Percentiles rank a stretch among this genome's conserved stretches.
Conservation (phyloP, 92 coral and sea anemone genomes). For the Chrysogorgia sp. region DNA sequence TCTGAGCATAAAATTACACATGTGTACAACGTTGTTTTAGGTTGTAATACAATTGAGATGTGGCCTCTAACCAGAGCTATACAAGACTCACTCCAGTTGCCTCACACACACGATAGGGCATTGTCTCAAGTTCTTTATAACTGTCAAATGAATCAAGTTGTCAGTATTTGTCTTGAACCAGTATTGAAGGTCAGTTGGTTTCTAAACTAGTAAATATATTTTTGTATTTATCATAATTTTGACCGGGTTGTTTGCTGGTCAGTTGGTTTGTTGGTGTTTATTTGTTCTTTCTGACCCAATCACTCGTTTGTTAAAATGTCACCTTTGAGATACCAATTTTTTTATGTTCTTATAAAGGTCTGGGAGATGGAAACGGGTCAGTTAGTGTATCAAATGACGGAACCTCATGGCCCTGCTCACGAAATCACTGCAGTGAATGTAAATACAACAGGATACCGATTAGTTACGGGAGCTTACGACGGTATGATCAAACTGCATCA, state of each 20-base stretch:
- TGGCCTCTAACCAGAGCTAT: conserved; percentile 99
- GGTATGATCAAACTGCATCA: conserved; percentile 50
- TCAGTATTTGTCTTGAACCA: conserved; percentile 83
- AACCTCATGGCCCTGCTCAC: conserved; percentile 84
- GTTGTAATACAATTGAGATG: conserved; percentile 95
- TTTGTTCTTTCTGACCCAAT: not conserved
- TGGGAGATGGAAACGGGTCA: conserved; percentile 99
- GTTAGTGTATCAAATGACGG: conserved; percentile 81
- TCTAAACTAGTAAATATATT: not conserved
- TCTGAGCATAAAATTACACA: not conserved
- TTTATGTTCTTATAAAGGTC: conserved; percentile 58
- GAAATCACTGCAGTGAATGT: conserved; percentile 90
- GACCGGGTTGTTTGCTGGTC: not conserved
- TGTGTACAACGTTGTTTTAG: conserved; percentile 32
- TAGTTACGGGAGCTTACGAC: conserved; percentile 94
- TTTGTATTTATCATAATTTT: not conserved
- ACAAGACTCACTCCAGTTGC: conserved; percentile 94
- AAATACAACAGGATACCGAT: conserved; percentile 86
- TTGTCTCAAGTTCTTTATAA: conserved; percentile 86
- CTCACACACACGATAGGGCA: conserved; percentile 97
- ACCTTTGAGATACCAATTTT: not conserved
- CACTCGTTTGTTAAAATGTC: not conserved
- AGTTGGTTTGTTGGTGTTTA: not conserved
- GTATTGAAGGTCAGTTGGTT: conserved; percentile 67
- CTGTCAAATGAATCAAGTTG: conserved; percentile 95